Evolutionary conservation across 2,888 invertebrate species (phyloP).

Genomic region (Glyphotaelius pellucidus): DNA sequence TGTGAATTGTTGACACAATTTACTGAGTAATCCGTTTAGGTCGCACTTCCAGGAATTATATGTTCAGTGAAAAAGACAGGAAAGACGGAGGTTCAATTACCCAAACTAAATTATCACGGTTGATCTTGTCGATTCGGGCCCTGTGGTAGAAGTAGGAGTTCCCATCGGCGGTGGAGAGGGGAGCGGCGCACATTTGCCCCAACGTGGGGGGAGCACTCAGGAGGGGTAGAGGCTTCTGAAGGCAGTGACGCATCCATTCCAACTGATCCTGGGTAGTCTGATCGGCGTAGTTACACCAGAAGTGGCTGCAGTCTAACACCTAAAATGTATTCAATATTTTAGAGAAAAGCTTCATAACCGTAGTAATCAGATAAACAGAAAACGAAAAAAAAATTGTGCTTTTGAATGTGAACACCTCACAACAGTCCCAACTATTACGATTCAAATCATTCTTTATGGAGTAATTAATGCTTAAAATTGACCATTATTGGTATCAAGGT

Average conservation of each 20-base stretch:
- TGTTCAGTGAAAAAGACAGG: no score
- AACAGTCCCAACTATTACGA: no score
- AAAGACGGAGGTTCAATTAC: no score
- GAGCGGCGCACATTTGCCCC: slow-evolving; percentile 80
- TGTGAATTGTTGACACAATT: no score
- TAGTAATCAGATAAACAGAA: no score
- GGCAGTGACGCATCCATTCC: slow-evolving; percentile 66
- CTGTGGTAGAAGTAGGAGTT: slow-evolving; percentile 75
- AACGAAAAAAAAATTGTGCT: no score
- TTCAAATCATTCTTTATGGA: no score
- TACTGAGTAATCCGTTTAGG: no score
- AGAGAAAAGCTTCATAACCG: neutral
- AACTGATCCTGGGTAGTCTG: slow-evolving; percentile 71
- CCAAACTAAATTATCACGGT: slow-evolving; percentile 72
- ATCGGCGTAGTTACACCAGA: slow-evolving; percentile 82
- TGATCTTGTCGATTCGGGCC: slow-evolving; percentile 74
- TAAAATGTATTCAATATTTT: slow-evolving; percentile 68
- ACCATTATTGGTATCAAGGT: no score
- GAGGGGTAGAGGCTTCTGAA: slow-evolving; percentile 68
- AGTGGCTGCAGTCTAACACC: slow-evolving; percentile 81
- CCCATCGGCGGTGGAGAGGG: slow-evolving; percentile 72
- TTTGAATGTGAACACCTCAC: no score
- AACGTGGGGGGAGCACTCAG: slow-evolving; percentile 69
- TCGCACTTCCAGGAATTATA: no score
- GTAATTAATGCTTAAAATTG: no score